Conservation (phyloP, 2,113 vertebrate species). For the Tilapia sparmanii region DNA sequence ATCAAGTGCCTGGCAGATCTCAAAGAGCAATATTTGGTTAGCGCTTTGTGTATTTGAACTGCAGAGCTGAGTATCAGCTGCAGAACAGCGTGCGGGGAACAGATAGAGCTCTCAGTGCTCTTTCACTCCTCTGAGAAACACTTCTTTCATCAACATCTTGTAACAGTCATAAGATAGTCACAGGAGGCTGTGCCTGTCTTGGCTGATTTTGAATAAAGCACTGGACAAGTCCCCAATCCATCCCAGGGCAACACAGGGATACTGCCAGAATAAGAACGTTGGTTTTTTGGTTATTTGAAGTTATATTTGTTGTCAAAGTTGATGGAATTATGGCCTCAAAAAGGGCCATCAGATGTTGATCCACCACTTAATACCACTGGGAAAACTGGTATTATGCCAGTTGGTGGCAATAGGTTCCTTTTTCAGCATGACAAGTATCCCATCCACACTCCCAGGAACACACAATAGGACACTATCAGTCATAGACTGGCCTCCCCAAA, state of each 20-base stretch:
- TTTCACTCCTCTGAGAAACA: background rate
- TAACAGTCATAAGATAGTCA: background rate
- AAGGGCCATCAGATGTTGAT: background rate
- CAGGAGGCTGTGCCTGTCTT: background rate
- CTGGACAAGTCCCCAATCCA: background rate
- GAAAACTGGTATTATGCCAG: rapidly evolving
- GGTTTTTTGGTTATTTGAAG: background rate
- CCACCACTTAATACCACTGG: background rate
- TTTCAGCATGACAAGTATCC: background rate
- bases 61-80: conserved; percentile 10
- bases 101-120: background rate
- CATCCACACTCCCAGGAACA: background rate
- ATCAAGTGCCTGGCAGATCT: conserved; percentile 50
- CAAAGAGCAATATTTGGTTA: conserved; percentile 63
- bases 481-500: background rate
- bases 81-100: background rate
- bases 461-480: background rate
- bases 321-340: background rate
- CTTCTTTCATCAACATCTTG: background rate
- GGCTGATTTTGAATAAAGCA: background rate
- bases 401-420: background rate
- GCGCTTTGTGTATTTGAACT: conserved; percentile 42
- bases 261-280: rapidly evolving
- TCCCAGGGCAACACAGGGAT: background rate
- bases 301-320: background rate